Evolutionary conservation across 2,113 vertebrate genomes (phyloP).

Genomic region (Rhizomys pruinosus): DNA sequence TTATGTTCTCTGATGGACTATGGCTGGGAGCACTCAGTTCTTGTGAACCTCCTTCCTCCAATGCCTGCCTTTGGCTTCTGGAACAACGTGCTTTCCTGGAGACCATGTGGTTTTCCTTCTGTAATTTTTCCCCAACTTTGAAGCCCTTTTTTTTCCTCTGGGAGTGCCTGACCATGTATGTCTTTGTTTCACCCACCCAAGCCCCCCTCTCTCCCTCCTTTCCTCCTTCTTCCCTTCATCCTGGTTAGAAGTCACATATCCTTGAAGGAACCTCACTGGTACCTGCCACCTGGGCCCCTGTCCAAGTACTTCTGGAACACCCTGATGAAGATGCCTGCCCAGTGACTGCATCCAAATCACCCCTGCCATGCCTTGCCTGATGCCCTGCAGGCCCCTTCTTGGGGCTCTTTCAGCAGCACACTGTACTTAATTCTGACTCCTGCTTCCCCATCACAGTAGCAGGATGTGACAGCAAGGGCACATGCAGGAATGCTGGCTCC

Average conservation of each 20-base stretch:
- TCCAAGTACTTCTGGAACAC: not conserved
- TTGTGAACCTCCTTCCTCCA: not conserved
- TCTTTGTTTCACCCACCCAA: not conserved
- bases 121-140: not conserved
- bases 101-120: not conserved
- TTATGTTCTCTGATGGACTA: not conserved
- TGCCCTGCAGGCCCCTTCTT: not conserved
- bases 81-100: not conserved
- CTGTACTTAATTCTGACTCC: not conserved
- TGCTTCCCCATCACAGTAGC: not conserved
- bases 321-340: not conserved
- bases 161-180: rapidly evolving
- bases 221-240: too few species aligned
- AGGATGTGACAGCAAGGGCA: not conserved
- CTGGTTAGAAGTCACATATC: not conserved
- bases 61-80: not conserved
- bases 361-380: not conserved
- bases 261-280: not conserved
- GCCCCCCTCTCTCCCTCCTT: not conserved
- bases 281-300: conserved; percentile 12
- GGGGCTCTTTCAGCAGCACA: not conserved
- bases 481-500: not conserved
- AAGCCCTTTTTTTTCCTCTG: not conserved
- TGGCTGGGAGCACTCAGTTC: not conserved
- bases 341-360: not conserved